Base-by-base conservation (phyloP, 2,888 invertebrate species). In the Nomada ruficornis region DNA sequence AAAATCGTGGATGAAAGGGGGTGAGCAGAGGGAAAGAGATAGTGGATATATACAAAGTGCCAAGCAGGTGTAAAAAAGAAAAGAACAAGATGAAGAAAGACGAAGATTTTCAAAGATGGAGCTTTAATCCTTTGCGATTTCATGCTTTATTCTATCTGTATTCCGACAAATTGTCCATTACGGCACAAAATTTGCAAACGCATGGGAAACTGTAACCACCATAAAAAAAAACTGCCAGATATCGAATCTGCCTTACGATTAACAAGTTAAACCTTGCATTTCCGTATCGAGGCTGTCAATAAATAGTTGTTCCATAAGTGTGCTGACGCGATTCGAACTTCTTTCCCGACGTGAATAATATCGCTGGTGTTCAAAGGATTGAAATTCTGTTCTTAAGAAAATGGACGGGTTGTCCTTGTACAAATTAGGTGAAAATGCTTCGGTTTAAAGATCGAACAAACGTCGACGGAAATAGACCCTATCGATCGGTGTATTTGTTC, bases 361-460 rank as follows among this genome's bases (percentile, higher is more conserved):
- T 26, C n/a, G 42, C 2, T 18, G 1, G 42, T 52, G 20, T 4
- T 2, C 64, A 26, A 62, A 71, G 71, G 65, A 62, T 80, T 50
- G 65, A 67, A 62, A 50, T 47, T 80, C 50, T 11, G 42, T 15
- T 72, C 36, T 72, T 52, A 10, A 5, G 55, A 29, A 63, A 63
- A 65, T 54, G 29, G 36, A 65, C 29, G 20, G 26, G 78, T 57
- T 64, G 60, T 55, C 59, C 55, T 73, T 80, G 80, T 80, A 80
- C 80, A 80, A 80, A 80, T 73, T 80, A 73, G 80, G 47, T n/a
- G 68, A 80, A 64, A 72, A 55, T 80, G 20, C 44, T 67, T 54
- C 29, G 73, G 72, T 72, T 55, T 23, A 44, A 67, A 29, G 10
- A 62, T 68, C 29, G 80, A 73, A 72, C 57, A 54, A 64, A 44